Evolutionary conservation across 2,113 vertebrate species (phyloP), one percentile per base, ranked within the genome.

Genomic region (Felis chaus): DNA sequence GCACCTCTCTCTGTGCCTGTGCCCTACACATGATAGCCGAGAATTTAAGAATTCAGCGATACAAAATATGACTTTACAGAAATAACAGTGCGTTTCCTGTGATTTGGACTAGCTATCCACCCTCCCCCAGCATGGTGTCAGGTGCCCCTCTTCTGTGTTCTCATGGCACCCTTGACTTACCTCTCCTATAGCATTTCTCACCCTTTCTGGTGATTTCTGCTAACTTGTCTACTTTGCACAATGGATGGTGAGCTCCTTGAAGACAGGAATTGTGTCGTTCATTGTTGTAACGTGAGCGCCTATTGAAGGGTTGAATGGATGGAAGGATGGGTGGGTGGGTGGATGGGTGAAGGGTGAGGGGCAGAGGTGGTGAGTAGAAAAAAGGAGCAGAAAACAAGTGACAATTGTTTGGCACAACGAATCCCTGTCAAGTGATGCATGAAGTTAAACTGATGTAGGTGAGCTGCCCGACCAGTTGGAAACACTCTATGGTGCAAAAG

Each of bases 391-490:
- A 25, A 84, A 19, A 31, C 0, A 7, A 18, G 33, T 11, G 81
- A 8, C 61, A 2, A 0, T 16, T 29, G 10, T 2, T 29, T 39
- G 57, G 55, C 23, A 3, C 19, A 16, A 3, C 7, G 39, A 29
- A 15, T 31, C 25, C 39, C n/a, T n/a, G 39, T 36, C 18, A 33
- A 66, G 12, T n/a, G 16, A 41, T 1, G 1, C 0, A 0, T 21
- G 12, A 81, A 21, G n/a, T 84, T 23, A 1, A 39, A 57, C 8
- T 10, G 66, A 14, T 1, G 16, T n/a, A 61, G 13, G n/a, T 4
- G 68, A 86, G 36, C n/a, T 39, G 14, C 5, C 1, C 7, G n/a
- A 36, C 25, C 65, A 71, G 15, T 4, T 3, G 55, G 48, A 25
- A 69, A 31, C 5, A 5, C 33, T 15, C 23, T 9, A 0, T 1